Conservation (phyloP, 64 coral and sea anemone species). For the Stichodactyla helianthus region DNA sequence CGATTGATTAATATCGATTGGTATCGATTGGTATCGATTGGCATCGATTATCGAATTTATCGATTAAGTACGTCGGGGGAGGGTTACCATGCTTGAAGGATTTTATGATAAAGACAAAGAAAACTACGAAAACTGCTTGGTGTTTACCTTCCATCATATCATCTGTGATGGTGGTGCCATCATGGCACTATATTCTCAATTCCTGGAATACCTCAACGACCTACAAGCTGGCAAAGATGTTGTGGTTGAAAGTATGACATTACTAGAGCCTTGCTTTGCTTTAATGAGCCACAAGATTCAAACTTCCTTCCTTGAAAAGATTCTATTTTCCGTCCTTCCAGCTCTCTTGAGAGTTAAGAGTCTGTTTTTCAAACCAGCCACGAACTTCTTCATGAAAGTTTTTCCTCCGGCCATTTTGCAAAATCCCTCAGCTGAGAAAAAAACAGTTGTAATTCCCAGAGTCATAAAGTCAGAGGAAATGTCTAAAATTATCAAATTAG, state of each 20-base stretch:
- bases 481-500: neutral
- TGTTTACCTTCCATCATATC: constrained; percentile 54
- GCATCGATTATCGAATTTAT: too few species aligned
- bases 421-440: constrained; percentile 3
- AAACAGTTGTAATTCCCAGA: constrained; percentile 7
- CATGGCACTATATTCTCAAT: constrained; percentile 25
- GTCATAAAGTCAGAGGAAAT: constrained; percentile 20
- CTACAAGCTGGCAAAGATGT: constrained; percentile 14
- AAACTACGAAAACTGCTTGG: constrained; percentile 25
- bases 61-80: too few species aligned
- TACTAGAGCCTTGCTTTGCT: neutral
- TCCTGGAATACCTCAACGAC: constrained; percentile 21
- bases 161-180: constrained; percentile 36
- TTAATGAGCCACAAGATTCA: neutral
- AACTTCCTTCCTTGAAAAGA: constrained; percentile 15
- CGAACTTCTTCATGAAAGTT: constrained; percentile 34
- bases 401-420: constrained; percentile 1
- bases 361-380: constrained; percentile 24
- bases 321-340: constrained; percentile 43
- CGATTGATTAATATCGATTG: too few species aligned
- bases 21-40: too few species aligned
- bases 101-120: neutral
- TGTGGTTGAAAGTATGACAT: neutral
- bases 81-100: constrained; percentile 13
- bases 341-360: constrained; percentile 27